These are phyloP conservation scores for Budorcas taxicolor DNA, from an alignment of 2,113 vertebrate genomes.

Conservation along the genomic window DNA sequence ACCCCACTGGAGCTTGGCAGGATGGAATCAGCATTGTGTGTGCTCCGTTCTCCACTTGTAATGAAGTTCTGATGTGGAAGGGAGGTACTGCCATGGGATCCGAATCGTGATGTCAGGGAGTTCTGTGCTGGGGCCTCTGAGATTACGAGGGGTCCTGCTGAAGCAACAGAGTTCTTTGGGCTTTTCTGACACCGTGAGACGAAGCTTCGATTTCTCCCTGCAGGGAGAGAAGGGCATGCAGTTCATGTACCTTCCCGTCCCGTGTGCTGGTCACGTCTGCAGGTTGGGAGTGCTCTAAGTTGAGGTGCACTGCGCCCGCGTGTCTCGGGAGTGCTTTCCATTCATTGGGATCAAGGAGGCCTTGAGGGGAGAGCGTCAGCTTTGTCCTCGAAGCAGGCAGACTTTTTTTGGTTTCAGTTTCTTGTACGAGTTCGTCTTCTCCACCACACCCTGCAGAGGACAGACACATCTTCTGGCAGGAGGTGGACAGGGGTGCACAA, in stretches of 20 bases:
- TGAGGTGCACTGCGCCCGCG: accelerated
- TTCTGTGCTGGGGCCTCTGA: neutral
- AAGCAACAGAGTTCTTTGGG: neutral
- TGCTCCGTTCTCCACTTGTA: neutral
- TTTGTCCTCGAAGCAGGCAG: neutral
- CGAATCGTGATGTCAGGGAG: neutral
- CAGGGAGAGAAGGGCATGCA: neutral
- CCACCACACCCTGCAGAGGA: neutral
- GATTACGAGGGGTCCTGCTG: neutral
- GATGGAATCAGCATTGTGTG: neutral
- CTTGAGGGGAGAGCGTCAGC: neutral
- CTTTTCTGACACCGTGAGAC: neutral
- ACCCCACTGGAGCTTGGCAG: neutral
- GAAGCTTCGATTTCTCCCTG: neutral
- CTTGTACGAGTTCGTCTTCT: neutral
- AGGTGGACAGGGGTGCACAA: neutral
- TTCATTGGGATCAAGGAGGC: neutral
- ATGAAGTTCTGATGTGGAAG: neutral
- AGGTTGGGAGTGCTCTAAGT: neutral
- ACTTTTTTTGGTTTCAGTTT: neutral
- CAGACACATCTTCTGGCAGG: neutral
- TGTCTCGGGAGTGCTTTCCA: neutral
- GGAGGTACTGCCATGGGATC: neutral
- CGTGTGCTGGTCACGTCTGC: accelerated
- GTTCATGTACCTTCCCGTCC: neutral